Evolutionary conservation across 2,113 vertebrate species (phyloP), one percentile per base, ranked within the genome.

Genomic region (Amblyopsis rosae): DNA sequence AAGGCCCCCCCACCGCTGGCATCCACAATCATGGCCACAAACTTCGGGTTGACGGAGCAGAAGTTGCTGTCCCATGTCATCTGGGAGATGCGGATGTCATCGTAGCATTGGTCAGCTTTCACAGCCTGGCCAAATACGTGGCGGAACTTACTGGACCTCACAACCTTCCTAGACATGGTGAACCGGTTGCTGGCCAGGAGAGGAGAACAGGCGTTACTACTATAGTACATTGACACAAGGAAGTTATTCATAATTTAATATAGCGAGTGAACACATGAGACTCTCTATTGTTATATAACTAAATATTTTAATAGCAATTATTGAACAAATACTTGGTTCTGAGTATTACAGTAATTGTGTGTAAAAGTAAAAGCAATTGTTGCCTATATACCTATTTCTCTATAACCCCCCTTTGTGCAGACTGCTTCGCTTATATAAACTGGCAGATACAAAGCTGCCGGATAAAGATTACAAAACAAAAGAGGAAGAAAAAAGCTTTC

Each of bases 41-140:
- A 96, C 70, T 95, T 95, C 70, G 95, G 95, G 90, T 96, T 96
- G 57, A 96, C 94, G 0, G 94, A 75, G 72, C 95, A 96, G 90
- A 96, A 96, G 83, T 93, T 94, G 82, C 95, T 95, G 88, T 96
- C 95, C 95, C 95, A 96, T 55, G 95, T 96, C 91, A 94, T 96
- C 90, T 96, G 95, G 33, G 95, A 96, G 82, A 96, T 95, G 0
- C 95, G 89, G 73, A 96, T 95, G 77, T 96, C 95, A 59, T 96
- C 95, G 66, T 96, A 96, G 83, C 95, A 96, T 73, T 96, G 95
- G 84, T 96, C 95, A 0, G 94, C 88, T 82, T 96, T 96, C 71
- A 92, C 79, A 0, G 85, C 92, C 88, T 96, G 94, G 12, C 95
- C 95, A 12, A 95, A 96, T 76, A 96, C 95, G 0, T 96, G 95